phyloP scores from a whole-genome alignment of 2,113 vertebrate genomes.

The Proterorhinus semilunaris region DNA sequence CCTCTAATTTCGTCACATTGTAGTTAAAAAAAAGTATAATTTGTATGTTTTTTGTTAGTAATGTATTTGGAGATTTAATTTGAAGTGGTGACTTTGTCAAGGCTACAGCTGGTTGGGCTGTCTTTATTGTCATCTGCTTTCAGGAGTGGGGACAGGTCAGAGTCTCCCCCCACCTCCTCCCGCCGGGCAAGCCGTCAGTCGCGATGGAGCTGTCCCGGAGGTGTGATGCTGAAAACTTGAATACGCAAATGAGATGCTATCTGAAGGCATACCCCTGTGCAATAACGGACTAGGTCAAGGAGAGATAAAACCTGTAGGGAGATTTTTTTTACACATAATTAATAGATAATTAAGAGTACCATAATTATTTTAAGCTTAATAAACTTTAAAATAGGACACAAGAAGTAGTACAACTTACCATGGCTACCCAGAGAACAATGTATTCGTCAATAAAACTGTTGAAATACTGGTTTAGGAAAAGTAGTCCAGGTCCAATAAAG shows the following conservation, averaged over 20 bases:
- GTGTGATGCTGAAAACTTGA: constrained; percentile 90
- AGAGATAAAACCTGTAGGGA: constrained; percentile 82
- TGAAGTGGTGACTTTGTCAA: constrained; percentile 67
- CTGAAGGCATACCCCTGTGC: constrained; percentile 89
- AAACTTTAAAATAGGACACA: not conserved
- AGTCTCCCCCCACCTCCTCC: constrained; percentile 80
- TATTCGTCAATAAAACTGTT: constrained; percentile 93
- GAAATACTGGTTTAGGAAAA: constrained; percentile 98
- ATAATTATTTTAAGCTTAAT: not conserved
- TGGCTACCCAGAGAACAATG: constrained; percentile 89
- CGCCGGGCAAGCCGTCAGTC: constrained; percentile 89
- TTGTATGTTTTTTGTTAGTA: constrained; percentile 14
- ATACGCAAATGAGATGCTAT: constrained; percentile 93
- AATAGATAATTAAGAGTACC: not conserved
- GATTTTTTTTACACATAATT: not conserved
- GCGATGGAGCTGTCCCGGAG: constrained; percentile 79
- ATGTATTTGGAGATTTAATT: constrained; percentile 48
- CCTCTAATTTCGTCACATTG: constrained; percentile 11
- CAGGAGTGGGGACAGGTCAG: constrained; percentile 69
- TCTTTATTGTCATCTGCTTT: constrained; percentile 68
- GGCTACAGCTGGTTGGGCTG: constrained; percentile 67
- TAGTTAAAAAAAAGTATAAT: not conserved
- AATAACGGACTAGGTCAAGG: constrained; percentile 90
- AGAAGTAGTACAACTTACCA: constrained; percentile 77
- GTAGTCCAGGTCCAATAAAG: constrained; percentile 91